These are phyloP conservation scores for Chelonoidis abingdonii DNA, from an alignment of 2,113 vertebrate species.

Conservation along the genomic window DNA sequence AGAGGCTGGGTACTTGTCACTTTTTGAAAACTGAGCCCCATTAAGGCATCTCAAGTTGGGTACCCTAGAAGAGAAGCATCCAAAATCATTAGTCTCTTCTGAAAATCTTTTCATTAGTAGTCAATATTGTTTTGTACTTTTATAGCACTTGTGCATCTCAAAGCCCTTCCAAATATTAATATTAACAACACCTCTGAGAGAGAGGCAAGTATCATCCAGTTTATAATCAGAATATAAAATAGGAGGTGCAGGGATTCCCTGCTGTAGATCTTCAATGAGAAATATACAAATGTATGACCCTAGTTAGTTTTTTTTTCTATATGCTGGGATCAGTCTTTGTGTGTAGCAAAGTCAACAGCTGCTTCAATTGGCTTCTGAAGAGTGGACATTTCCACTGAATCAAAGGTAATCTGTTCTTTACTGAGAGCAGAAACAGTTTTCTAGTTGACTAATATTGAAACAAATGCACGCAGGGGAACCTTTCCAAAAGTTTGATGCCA, in stretches of 20 bases:
- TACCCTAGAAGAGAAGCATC: not conserved
- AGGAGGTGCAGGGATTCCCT: not conserved
- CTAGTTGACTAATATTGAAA: not conserved
- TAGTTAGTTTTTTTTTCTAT: not conserved
- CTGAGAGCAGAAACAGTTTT: not conserved
- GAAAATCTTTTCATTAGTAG: not conserved
- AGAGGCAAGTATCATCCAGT: not conserved
- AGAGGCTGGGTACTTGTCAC: not conserved
- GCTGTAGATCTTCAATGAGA: not conserved
- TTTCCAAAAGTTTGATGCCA: not conserved
- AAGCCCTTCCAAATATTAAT: not conserved
- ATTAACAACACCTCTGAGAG: not conserved
- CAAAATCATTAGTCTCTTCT: not conserved
- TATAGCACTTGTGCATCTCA: not conserved
- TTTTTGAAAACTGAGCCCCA: not conserved
- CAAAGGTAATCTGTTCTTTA: not conserved
- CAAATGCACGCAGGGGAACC: not conserved
- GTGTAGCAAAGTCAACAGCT: not conserved
- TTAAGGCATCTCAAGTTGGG: fast-evolving
- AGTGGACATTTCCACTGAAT: not conserved
- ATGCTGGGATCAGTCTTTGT: not conserved
- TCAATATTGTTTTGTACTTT: not conserved
- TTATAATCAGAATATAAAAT: not conserved
- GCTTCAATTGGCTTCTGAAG: not conserved
- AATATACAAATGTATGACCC: not conserved